phyloP scores from a whole-genome alignment of 2,888 invertebrate species.

The Macaria liturata region DNA sequence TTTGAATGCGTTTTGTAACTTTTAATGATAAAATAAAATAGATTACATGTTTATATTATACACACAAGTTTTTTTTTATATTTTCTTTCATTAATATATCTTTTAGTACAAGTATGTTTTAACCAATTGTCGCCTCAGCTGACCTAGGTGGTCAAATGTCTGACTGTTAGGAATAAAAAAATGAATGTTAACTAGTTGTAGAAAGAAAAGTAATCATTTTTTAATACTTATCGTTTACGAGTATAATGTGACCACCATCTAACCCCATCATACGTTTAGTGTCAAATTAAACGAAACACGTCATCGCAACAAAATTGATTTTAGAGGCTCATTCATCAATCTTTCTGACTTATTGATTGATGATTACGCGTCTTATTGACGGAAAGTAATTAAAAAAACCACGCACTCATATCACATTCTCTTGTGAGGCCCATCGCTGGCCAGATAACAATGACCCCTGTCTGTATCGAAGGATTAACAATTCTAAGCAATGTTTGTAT shows the following conservation, averaged over 20 bases:
- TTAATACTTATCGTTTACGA: constrained; percentile 29
- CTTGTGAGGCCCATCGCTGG: constrained; percentile 38
- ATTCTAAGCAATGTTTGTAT: constrained; percentile 13
- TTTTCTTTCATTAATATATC: too few relatives aligned
- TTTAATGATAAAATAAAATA: too few relatives aligned
- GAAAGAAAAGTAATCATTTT: not conserved
- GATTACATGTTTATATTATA: too few relatives aligned
- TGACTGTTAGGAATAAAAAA: too few relatives aligned
- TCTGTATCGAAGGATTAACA: constrained; percentile 21
- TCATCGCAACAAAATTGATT: constrained; percentile 75
- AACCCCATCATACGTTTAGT: constrained; percentile 61
- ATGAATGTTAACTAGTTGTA: too few relatives aligned
- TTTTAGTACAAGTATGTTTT: too few relatives aligned
- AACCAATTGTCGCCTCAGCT: too few relatives aligned
- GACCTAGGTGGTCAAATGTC: too few relatives aligned
- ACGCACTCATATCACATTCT: constrained; percentile 52
- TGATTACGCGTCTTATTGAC: constrained; percentile 68
- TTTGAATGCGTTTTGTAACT: too few relatives aligned
- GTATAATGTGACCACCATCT: constrained; percentile 40
- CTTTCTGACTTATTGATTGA: constrained; percentile 77
- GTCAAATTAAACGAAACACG: constrained; percentile 78
- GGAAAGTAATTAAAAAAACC: constrained; percentile 76
- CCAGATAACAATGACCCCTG: constrained; percentile 42
- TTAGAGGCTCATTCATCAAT: constrained; percentile 72
- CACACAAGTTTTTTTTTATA: too few relatives aligned